These are phyloP conservation scores for Pherbina coryleti DNA, from an alignment of 2,888 invertebrate genomes.

Conservation along the genomic window DNA sequence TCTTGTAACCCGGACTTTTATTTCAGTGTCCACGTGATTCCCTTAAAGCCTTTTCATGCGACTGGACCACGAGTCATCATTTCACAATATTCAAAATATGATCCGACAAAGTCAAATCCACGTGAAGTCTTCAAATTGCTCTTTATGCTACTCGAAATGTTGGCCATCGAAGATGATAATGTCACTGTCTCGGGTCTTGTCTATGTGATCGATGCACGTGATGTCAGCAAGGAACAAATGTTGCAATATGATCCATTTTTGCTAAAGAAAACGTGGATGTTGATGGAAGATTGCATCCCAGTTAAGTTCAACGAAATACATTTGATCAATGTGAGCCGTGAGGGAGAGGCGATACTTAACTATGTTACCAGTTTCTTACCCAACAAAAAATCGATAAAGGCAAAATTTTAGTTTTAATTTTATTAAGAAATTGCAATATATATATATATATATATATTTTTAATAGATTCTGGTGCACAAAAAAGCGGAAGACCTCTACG, in stretches of 20 bases:
- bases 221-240: constrained; percentile 60
- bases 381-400: constrained; percentile 56
- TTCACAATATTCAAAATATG: constrained; percentile 58
- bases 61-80: constrained; percentile 56
- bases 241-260: constrained; percentile 58
- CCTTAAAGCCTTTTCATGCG: constrained; percentile 50
- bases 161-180: constrained; percentile 58
- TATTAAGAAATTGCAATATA: not conserved
- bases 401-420: constrained; percentile 38
- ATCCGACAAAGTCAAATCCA: constrained; percentile 55
- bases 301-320: constrained; percentile 58
- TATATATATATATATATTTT: not conserved
- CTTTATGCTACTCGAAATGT: constrained; percentile 59
- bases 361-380: constrained; percentile 59
- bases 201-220: constrained; percentile 58
- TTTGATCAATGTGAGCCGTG: constrained; percentile 59
- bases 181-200: constrained; percentile 55
- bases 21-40: constrained; percentile 57
- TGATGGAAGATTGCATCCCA: constrained; percentile 59
- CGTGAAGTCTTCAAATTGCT: constrained; percentile 59
- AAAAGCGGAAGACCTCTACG: constrained; percentile 60
- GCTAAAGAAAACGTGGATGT: constrained; percentile 55
- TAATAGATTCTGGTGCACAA: constrained; percentile 60
- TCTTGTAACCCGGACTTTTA: constrained; percentile 24
- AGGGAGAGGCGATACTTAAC: constrained; percentile 54